Evolutionary conservation across 2,113 vertebrate genomes (phyloP).

Genomic region (Elachura formosa): DNA sequence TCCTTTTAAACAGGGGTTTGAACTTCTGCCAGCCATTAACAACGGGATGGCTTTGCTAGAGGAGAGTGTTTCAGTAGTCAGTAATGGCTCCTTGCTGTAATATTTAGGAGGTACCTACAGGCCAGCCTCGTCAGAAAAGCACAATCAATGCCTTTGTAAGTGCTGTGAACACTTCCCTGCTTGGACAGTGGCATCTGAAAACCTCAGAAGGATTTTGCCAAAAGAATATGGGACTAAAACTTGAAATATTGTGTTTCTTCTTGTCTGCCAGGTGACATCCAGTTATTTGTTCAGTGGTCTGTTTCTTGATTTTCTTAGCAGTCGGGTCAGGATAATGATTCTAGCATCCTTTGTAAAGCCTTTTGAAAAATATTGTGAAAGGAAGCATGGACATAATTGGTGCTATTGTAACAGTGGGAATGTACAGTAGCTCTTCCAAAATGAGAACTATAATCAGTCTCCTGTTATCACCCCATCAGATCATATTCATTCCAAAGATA

Average conservation of each 20-base stretch:
- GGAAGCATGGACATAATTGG: background rate
- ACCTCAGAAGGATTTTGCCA: background rate
- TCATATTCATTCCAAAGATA: background rate
- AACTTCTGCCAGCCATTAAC: background rate
- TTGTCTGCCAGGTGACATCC: background rate
- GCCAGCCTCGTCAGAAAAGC: background rate
- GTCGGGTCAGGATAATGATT: background rate
- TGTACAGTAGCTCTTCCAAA: background rate
- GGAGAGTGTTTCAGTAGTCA: background rate
- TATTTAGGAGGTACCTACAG: slow-evolving; percentile 4
- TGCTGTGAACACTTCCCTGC: background rate
- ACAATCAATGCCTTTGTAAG: background rate
- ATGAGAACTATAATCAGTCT: background rate
- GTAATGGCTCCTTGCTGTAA: slow-evolving; percentile 9
- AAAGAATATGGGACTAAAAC: background rate
- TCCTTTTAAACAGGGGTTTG: background rate
- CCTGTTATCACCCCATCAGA: background rate
- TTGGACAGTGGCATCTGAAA: background rate
- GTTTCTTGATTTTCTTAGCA: slow-evolving; percentile 5
- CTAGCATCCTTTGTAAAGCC: background rate
- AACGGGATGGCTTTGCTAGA: background rate
- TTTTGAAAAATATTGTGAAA: slow-evolving; percentile 16
- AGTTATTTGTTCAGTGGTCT: background rate
- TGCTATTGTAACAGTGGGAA: background rate
- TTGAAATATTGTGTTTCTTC: background rate